Evolutionary conservation across 2,797 vertebrate genomes (phyloP), one percentile per base, ranked within the genome.

Genomic region (Novumbra hubbsi): DNA sequence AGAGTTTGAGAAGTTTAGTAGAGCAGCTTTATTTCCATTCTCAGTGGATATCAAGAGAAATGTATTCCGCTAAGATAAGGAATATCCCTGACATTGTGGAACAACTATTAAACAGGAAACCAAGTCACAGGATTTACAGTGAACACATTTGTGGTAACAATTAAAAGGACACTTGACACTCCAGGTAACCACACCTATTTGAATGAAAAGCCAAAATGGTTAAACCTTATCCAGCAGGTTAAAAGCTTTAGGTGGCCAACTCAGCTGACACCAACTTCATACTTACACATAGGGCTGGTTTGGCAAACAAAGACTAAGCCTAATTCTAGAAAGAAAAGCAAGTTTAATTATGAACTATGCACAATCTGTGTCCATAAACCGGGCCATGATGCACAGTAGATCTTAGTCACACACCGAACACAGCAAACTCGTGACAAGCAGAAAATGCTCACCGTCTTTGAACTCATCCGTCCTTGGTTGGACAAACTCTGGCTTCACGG

Each of bases 401-500:
- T 28, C 60, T 21, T 19, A 6, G 52, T 55, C n/a, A 55, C 34
- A 7, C 52, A 55, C 19, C 52, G 11, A 27, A 64, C 24, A 65
- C 63, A 17, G 1, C 28, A 27, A 65, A 30, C 27, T 6, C 30
- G 16, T 60, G 9, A 24, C 7, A 16, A 57, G 21, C 55, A 57
- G 21, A 57, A 7, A 8, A 21, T 28, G 68, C 93, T 93, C 77
- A 98, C 98, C 94, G 71, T 99, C 98, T 88, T 97, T 98, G 79
- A 94, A 93, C 86, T 99, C 98, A 81, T 98, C 96, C 19, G 94
- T 96, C 86, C 96, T 93, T 28, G 98, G 98, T 19, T 97, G 96
- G 8, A 99, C 98, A 28, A 99, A 99, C 74, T 97, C 96, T 5
- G 98, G 97, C 82, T 96, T 98, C 79, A 99, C 96, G 0, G 96